Evolutionary conservation across 2,888 invertebrate genomes (phyloP), one percentile per base, ranked within the genome.

Genomic region (Altica lythri): DNA sequence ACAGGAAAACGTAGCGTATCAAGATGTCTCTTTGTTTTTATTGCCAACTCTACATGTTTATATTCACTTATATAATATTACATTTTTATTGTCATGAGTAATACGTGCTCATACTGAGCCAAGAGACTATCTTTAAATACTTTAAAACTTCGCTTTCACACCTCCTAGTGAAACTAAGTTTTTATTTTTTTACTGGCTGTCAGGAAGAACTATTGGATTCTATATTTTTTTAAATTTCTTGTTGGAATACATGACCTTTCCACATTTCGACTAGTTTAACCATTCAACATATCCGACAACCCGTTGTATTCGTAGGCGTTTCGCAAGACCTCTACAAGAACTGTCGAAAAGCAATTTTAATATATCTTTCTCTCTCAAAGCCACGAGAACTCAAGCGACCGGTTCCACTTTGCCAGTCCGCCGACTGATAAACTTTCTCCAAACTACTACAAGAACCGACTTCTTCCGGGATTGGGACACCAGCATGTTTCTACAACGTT

Each of bases 401-500:
- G 68, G 70, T 71, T 69, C 65, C 68, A 67, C 62, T 65, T n/a
- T 67, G 67, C 67, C 64, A 65, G 61, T 34, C 66, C 48, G 60
- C 16, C 25, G 10, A 38, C 47, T 63, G 63, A 62, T 58, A 67
- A 65, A 72, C 71, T 72, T 72, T 72, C 72, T 72, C 71, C 68
- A 61, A 60, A 66, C 62, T 64, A 60, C 52, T 32, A 38, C 55
- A 38, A 40, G 35, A 35, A 47, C 29, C 12, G 52, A 64, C 61
- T 67, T 71, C 71, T 72, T 72, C 72, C 72, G 72, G 71, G 72
- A 71, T 72, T 72, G 70, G 66, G 70, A 71, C 69, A 70, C 65
- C 19, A 45, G 45, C 25, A 37, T 22, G 18, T 37, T 19, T n/a
- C 12, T 29, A 9, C 37, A 17, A 17, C 8, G 29, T 47, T 29